Base-by-base conservation (phyloP, 2,888 invertebrate genomes). In the Scotopteryx bipunctaria region DNA sequence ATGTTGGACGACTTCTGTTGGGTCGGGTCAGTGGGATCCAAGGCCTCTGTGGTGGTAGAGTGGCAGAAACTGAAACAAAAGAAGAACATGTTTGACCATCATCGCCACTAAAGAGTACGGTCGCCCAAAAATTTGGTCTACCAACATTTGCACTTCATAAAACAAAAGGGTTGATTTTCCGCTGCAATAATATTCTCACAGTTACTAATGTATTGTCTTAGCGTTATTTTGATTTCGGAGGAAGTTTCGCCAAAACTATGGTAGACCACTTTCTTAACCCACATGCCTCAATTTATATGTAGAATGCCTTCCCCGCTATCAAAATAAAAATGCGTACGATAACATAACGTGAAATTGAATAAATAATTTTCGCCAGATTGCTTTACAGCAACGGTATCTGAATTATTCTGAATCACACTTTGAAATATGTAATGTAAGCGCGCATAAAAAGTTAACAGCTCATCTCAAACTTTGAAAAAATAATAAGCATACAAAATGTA, bases 1-100 rank as follows among this genome's bases (percentile, higher is more conserved):
- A 97, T 80, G 97, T 95, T 68, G 98, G 96, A 88, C 96, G 94
- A 78, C 94, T 94, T 86, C 95, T 94, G 83, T 96, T 95, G 59
- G 98, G 97, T 86, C 96, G 93, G 56, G 96, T 95, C 74, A 98
- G 91, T 58, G 97, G 97, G 81, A 98, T 96, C 98, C 98, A 98
- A 78, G 98, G 98, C 87, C 98, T 93, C 84, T 97, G 96, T 65
- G 98, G 98, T 68, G 98, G 98, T 82, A 94, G 93, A 66, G 95
- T 94, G 73, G 96, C 95, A 75, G 96, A 96, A 80, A 97, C 97
- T 97, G 93, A 58, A 95, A 96, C 82, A 81, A 86, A 83, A 75
- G 75, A 72, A 76, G 62, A 69, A 67, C 51, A 68, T 6, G 8
- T 14, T 33, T 33, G 2, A 15, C 9, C 2, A 11, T 27, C 9